Evolutionary conservation across 2,113 vertebrate genomes (phyloP).

Genomic region (cattle (Bos taurus)): ARS-UCD2.0 NC_037333.1:48515001-48515500

Average conservation of each 20-base stretch:
- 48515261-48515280: background rate
- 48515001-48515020: too few species aligned
- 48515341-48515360: background rate
- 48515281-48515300: background rate
- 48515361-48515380: background rate
- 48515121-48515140: background rate
- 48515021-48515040: too few species aligned
- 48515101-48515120: background rate
- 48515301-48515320: background rate
- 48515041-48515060: rapidly evolving
- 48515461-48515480: background rate
- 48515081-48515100: background rate
- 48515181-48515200: background rate
- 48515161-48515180: background rate
- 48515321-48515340: background rate
- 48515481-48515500: constrained; percentile 7
- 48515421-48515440: background rate
- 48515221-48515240: background rate
- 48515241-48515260: constrained; percentile 19
- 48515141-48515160: background rate
- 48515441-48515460: constrained; percentile 13
- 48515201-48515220: background rate
- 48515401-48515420: constrained; percentile 7
- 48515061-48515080: background rate
- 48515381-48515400: background rate